Evolutionary conservation across 2,797 vertebrate genomes (phyloP), one percentile per base, ranked within the genome.

Genomic region (Philypnodon macrostomus): DNA sequence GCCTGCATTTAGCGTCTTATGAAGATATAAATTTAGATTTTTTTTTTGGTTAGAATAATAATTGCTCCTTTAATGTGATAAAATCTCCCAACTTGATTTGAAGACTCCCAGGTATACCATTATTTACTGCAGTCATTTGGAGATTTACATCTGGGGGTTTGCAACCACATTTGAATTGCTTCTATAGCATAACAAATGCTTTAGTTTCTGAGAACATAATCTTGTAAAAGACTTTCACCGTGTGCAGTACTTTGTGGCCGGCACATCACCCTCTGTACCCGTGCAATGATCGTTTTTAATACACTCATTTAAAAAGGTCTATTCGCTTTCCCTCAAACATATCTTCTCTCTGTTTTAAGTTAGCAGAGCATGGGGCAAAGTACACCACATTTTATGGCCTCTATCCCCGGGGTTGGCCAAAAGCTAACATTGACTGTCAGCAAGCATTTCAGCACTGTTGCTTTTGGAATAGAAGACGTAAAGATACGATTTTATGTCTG

Each of bases 291-390:
- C 21, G 26, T 26, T 26, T 38, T 41, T 14, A 29, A 42, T 42
- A 42, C 16, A 16, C 3, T 11, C 5, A 10, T 42, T 11, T 5
- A 17, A 16, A 29, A 42, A 6, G 8, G 14, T 42, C 21, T 40
- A 24, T 40, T 40, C 15, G 24, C 39, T 42, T 41, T 27, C 13
- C 13, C 24, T 29, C 24, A 12, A 17, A 27, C 12, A 42, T 15
- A 29, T 42, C 24, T 16, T 2, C 24, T 8, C 24, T 11, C 23
- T 26, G 21, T 23, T 42, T 42, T 42, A 26, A 42, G 5, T 42
- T 42, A 42, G 26, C 24, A 2, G 9, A 29, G 40, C 24, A 29
- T 11, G 40, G 40, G 40, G 24, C 40, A 42, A 42, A 17, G 14
- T 26, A 42, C 40, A 42, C 40, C 27, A 3, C 14, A 9, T 29